Evolutionary conservation across 2,888 invertebrate species (phyloP).

Genomic region (Allophyes oxyacanthae): DNA sequence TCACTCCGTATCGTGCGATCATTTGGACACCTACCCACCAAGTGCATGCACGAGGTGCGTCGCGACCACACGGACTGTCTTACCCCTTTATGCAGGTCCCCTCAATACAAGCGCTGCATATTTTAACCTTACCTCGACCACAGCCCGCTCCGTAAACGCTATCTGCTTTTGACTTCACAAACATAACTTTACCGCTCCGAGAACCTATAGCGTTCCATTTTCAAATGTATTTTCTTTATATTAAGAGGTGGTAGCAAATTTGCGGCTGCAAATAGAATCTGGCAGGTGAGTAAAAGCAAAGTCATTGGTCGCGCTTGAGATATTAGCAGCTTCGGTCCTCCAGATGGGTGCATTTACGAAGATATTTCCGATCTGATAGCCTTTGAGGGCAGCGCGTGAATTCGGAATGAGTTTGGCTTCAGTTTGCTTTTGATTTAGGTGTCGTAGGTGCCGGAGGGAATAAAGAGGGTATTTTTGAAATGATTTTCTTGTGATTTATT

Average conservation of each 20-base stretch:
- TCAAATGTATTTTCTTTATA: constrained; percentile 42
- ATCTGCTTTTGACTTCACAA: constrained; percentile 77
- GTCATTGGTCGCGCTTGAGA: constrained; percentile 83
- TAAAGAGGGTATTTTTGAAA: constrained; percentile 18
- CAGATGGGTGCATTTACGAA: constrained; percentile 84
- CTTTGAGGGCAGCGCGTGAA: constrained; percentile 73
- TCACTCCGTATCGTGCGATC: constrained; percentile 29
- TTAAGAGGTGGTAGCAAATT: constrained; percentile 35
- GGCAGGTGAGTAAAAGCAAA: constrained; percentile 76
- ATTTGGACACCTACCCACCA: constrained; percentile 57
- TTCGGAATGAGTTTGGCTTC: constrained; percentile 55
- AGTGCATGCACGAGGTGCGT: constrained; percentile 74
- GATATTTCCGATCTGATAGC: constrained; percentile 83
- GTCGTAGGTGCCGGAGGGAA: constrained; percentile 43
- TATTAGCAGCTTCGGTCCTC: constrained; percentile 81
- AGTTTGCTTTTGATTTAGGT: constrained; percentile 55
- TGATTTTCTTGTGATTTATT: neutral
- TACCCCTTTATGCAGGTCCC: constrained; percentile 84
- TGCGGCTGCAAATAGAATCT: constrained; percentile 44
- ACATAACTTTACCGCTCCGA: constrained; percentile 47
- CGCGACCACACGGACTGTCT: constrained; percentile 80
- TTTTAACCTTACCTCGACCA: constrained; percentile 83
- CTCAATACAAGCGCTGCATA: constrained; percentile 87
- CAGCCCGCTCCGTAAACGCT: constrained; percentile 82
- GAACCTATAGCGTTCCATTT: constrained; percentile 38